Base-by-base conservation (phyloP, 2,888 invertebrate genomes). In the Tipula lateralis region DNA sequence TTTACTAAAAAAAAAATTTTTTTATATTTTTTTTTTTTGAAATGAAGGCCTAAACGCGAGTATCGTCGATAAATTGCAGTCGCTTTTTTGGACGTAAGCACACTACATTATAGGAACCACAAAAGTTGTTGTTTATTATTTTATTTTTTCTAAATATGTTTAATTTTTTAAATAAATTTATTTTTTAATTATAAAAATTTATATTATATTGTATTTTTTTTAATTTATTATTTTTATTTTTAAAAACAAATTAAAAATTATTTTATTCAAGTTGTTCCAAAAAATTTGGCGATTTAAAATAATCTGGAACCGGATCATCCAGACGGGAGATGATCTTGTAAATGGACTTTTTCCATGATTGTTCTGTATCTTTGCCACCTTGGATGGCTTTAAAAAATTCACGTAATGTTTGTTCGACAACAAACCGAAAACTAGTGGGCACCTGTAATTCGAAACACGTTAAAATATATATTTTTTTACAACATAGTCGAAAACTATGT, bases 341-440 rank as follows among this genome's bases (percentile, higher is more conserved):
- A 91, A 99, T 99, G 89, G 98, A 96, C 91, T 99, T 99, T 93
- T 99, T 99, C 99, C 99, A 99, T 89, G 99, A 99, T 91, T 99
- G 99, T 90, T 99, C 99, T 86, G 95, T 93, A 92, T 99, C 99
- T 91, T 99, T 98, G 87, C 97, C 97, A 88, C 96, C 94, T 90
- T 96, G 96, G 89, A 99, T 96, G 87, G 99, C 97, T 91, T 97
- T 97, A 95, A 97, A 99, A 93, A 99, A 99, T 92, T 99, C 99
- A 87, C 97, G 94, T 87, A 99, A 93, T 85, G 99, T 99, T 91
- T 98, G 97, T 91, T 99, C 98, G 86, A 99, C 97, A 87, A 99
- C 99, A 91, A 94, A 96, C 91, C 98, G 95, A 93, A 99, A 99
- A 93, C 96, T 96, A 88, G 96, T 94, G 86, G 99, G 99, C 87